Conservation (phyloP, 2,797 vertebrate genomes). For the Glyptemys insculpta region DNA sequence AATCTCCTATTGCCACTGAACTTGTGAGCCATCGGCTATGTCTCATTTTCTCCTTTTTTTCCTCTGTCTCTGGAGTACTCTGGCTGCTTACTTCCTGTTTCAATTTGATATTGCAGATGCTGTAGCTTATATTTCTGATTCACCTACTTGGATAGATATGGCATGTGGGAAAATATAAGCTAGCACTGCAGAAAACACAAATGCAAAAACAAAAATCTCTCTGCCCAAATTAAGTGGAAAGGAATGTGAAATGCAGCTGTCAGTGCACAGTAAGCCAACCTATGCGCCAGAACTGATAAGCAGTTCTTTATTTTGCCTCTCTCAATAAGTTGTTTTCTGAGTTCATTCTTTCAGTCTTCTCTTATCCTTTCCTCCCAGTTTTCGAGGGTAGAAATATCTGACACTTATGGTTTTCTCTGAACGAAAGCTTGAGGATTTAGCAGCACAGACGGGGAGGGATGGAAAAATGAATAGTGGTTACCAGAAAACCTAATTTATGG, state of each 20-base stretch:
- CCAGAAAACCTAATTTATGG: background rate
- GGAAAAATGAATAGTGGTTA: background rate
- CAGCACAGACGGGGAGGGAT: background rate
- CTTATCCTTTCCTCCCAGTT: background rate
- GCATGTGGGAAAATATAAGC: background rate
- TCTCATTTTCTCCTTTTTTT: background rate
- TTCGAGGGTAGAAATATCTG: background rate
- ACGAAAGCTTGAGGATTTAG: background rate
- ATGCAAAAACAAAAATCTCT: background rate
- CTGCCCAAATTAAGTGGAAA: fast-evolving
- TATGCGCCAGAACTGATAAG: background rate
- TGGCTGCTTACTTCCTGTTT: background rate
- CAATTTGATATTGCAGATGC: background rate
- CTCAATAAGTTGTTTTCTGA: background rate
- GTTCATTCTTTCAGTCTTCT: background rate
- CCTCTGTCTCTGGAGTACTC: background rate
- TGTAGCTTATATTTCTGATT: background rate
- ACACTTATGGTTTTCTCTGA: background rate
- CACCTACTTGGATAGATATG: background rate
- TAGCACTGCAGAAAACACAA: background rate
- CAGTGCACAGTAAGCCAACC: background rate
- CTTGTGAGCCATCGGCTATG: background rate
- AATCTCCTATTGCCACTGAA: background rate
- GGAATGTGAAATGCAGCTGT: fast-evolving
- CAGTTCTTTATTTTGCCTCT: background rate